A percentile compares a stretch with the other conserved stretches of the same genome.
These are phyloP conservation scores for Globicephala melas DNA, from an alignment of 2,113 vertebrate species.

Conservation along the genomic window DNA sequence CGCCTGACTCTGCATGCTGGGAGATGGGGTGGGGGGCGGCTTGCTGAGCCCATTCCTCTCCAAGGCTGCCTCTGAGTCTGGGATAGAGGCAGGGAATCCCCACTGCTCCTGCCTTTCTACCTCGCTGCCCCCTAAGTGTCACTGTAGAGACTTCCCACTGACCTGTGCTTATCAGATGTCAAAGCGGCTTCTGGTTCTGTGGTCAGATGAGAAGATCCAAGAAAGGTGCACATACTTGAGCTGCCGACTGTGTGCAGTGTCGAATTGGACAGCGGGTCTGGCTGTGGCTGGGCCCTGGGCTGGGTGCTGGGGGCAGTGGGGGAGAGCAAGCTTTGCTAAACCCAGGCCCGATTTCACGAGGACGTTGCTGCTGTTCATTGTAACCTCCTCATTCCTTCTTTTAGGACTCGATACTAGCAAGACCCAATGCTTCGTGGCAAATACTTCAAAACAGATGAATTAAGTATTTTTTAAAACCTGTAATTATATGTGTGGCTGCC, in stretches of 20 bases:
- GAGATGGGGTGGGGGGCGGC: background rate
- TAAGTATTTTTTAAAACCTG: background rate
- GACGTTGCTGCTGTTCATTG: no score
- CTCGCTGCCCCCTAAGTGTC: background rate
- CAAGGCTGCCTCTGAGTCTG: background rate
- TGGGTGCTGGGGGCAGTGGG: background rate
- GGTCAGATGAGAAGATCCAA: background rate
- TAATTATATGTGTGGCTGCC: slow-evolving; percentile 22
- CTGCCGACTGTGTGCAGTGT: fast-evolving
- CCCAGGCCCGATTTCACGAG: background rate
- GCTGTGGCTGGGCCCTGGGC: background rate
- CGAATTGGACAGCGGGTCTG: background rate
- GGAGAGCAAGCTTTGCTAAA: background rate
- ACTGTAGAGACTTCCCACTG: background rate
- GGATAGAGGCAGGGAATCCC: background rate
- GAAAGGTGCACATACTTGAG: background rate
- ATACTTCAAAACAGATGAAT: background rate
- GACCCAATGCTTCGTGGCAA: background rate
- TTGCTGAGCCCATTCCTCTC: background rate
- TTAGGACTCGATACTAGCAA: background rate
- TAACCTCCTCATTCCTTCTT: background rate
- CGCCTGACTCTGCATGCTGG: fast-evolving
- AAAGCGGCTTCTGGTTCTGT: background rate
- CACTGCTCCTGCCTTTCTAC: background rate
- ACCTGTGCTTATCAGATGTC: background rate